Base-by-base conservation (phyloP, 2,888 invertebrate species). In the Folsomia candida region DNA sequence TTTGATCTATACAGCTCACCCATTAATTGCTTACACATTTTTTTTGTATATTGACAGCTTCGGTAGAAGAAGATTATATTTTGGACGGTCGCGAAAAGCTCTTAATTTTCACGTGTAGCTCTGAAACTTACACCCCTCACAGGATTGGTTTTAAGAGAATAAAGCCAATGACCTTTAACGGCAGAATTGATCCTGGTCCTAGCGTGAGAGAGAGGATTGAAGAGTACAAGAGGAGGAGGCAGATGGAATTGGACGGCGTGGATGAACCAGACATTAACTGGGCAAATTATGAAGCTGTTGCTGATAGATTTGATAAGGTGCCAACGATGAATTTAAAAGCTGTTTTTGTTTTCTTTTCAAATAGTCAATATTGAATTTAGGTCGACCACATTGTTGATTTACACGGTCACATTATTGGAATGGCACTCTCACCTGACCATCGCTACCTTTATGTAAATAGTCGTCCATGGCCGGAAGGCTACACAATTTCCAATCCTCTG, bases 331-430 rank as follows among this genome's bases (percentile, higher is more conserved):
- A 14, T 9, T 47, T 22, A n/a, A 24, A 61, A 24, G 1, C 11
- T 20, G 37, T 29, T 37, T 24, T 11, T 20, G 24, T 26, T 63
- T n/a, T 63, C 11, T 64, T 25, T 20, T 63, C 37, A n/a, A 60
- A n/a, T 14, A 62, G 62, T 3, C 9, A n/a, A 22, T 20, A 25
- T 25, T 2, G 4, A 28, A 62, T 4, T 9, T 51, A 72, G 81
- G 87, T 91, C 20, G 93, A 93, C 84, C 89, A 91, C 82, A 83
- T 91, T 6, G 91, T 93, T 73, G 92, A 93, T 83, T 85, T 93
- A 66, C 90, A 92, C 81, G 93, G 92, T 0, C 92, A 93, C 81
- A 92, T 93, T 70, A 91, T 93, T 79, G 93, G 93, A 79, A 91
- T 93, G 91, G 89, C 90, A 1, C 84, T 93, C 18, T 92, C 92